Percentiles rank a stretch among this genome's conserved stretches.
Evolutionary conservation across 92 coral and sea anemone genomes (phyloP).

Genomic region (Ricordea florida): DNA sequence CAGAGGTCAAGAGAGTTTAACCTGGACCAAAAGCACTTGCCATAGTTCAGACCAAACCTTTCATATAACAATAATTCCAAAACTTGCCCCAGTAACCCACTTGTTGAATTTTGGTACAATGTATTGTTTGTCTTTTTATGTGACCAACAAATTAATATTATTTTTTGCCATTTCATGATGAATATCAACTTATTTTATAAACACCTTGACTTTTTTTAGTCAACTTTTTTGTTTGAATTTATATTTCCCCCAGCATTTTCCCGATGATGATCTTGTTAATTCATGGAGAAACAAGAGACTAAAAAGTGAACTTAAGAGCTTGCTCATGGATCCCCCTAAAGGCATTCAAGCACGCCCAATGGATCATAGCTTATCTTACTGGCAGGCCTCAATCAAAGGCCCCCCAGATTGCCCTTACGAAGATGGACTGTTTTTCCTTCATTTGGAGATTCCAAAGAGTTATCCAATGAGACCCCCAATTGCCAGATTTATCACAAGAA

Average conservation of each 20-base stretch:
- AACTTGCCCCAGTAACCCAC: too few relatives aligned
- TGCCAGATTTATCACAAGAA: slow-evolving; percentile 66
- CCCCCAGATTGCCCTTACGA: slow-evolving; percentile 77
- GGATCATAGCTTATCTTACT: slow-evolving; percentile 64
- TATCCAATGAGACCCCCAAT: slow-evolving; percentile 79
- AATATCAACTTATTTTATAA: too few relatives aligned
- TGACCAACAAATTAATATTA: too few relatives aligned
- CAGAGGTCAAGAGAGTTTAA: too few relatives aligned
- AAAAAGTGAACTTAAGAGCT: slow-evolving; percentile 64
- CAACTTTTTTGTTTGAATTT: too few relatives aligned
- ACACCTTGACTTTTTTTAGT: too few relatives aligned
- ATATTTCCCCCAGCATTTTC: slow-evolving; percentile 65
- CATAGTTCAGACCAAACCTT: too few relatives aligned
- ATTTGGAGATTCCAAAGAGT: slow-evolving; percentile 66
- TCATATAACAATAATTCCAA: too few relatives aligned
- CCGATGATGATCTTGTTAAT: slow-evolving; percentile 57
- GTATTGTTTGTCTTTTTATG: too few relatives aligned
- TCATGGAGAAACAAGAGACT: slow-evolving; percentile 69
- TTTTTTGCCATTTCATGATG: too few relatives aligned
- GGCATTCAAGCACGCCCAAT: slow-evolving; percentile 75
- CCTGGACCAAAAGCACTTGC: too few relatives aligned
- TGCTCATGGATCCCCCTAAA: slow-evolving; percentile 69
- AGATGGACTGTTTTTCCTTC: slow-evolving; percentile 74
- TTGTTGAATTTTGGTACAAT: too few relatives aligned
- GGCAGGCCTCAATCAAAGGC: slow-evolving; percentile 82